Evolutionary conservation across 2,797 vertebrate species (phyloP).

Genomic region (Trachurus trachurus): DNA sequence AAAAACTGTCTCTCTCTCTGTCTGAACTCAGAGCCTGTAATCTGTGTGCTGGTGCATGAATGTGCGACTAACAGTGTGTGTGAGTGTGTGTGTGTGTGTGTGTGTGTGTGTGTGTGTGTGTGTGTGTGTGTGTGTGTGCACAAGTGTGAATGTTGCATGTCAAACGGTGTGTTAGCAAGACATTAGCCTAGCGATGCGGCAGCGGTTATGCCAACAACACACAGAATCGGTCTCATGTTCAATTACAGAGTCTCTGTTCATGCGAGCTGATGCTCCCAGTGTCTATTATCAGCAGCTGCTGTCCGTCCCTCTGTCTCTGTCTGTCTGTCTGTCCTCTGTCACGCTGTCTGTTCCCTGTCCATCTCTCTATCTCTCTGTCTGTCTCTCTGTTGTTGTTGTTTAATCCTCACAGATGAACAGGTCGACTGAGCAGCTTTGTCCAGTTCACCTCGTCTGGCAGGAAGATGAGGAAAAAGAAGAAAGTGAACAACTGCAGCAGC

Average conservation of each 20-base stretch:
- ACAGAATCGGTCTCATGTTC: constrained; percentile 53
- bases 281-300: constrained; percentile 30
- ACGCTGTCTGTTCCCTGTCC: constrained; percentile 30
- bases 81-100: background rate
- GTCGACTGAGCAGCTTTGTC: background rate
- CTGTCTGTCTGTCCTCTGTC: too few species aligned
- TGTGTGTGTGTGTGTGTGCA: background rate
- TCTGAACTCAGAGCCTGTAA: background rate
- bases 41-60: constrained; percentile 25
- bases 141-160: background rate
- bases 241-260: constrained; percentile 50
- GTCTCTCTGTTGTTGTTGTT: background rate
- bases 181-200: constrained; percentile 36
- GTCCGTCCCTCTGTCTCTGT: constrained; percentile 2
- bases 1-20: background rate
- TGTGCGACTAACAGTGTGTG: constrained; percentile 2
- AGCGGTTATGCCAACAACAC: constrained; percentile 23
- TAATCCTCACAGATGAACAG: background rate
- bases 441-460: background rate
- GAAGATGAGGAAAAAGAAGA: background rate
- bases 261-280: constrained; percentile 21
- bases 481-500: background rate
- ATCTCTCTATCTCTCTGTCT: constrained; percentile 18
- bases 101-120: background rate
- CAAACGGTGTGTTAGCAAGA: background rate